A percentile compares a stretch with the other conserved stretches of the same genome.
Evolutionary conservation across 2,888 invertebrate species (phyloP).

Genomic region (Pasiphila rectangulata): DNA sequence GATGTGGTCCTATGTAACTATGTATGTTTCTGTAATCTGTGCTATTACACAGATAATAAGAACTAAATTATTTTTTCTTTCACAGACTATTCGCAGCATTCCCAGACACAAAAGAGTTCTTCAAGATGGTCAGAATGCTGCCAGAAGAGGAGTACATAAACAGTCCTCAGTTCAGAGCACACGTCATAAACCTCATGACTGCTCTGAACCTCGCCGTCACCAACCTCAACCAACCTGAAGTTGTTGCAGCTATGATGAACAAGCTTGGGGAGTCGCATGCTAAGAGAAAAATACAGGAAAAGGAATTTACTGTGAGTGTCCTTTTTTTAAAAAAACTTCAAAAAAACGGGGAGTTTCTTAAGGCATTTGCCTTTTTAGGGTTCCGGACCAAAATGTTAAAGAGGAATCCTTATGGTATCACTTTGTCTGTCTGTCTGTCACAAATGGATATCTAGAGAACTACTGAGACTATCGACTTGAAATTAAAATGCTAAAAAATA

Average conservation of each 20-base stretch:
- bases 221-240: conserved; percentile 66
- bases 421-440: too few species aligned
- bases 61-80: conserved; percentile 5
- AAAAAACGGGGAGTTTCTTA: too few species aligned
- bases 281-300: conserved; percentile 56
- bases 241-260: conserved; percentile 69
- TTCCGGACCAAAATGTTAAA: too few species aligned
- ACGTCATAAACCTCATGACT: conserved; percentile 72
- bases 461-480: too few species aligned
- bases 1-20: too few species aligned
- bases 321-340: too few species aligned
- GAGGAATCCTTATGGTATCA: too few species aligned
- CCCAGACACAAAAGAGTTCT: conserved; percentile 67
- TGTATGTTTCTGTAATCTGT: too few species aligned
- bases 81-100: conserved; percentile 61
- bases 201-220: conserved; percentile 61
- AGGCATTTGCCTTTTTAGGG: too few species aligned
- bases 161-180: conserved; percentile 73
- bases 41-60: too few species aligned
- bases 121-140: conserved; percentile 60
- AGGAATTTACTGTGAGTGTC: conserved; percentile 46
- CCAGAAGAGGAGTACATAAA: conserved; percentile 57
- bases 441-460: too few species aligned
- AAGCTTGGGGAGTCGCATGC: conserved; percentile 69
- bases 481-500: too few species aligned